A percentile compares a stretch with the other conserved stretches of the same genome.
Evolutionary conservation across 2,113 vertebrate species (phyloP).

Genomic region (Brachyhypopomus occidentalis): DNA sequence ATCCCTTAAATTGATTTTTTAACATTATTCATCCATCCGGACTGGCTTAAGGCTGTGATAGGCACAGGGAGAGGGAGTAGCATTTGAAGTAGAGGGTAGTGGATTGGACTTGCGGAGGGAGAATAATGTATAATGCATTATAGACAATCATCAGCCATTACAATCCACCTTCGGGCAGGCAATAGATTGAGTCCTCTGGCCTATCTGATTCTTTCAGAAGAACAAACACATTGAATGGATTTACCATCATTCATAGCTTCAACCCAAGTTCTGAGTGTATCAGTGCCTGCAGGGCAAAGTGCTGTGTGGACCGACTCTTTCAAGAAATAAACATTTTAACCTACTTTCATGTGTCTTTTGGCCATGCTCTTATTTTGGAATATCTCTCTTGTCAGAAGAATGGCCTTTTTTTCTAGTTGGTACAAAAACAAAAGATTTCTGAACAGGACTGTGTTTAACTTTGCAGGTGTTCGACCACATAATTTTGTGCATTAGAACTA

Average conservation of each 20-base stretch:
- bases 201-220: conserved; percentile 59
- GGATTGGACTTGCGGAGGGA: conserved; percentile 42
- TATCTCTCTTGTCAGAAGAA: conserved; percentile 28
- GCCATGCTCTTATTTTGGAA: conserved; percentile 39
- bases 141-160: conserved; percentile 61
- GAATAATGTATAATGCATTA: conserved; percentile 62
- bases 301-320: conserved; percentile 32
- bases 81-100: conserved; percentile 50
- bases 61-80: conserved; percentile 30
- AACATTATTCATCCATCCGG: conserved; percentile 60
- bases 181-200: conserved; percentile 61
- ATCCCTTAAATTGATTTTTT: conserved; percentile 58
- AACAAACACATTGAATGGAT: conserved; percentile 62
- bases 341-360: conserved; percentile 49
- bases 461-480: background rate
- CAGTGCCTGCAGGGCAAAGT: conserved; percentile 50
- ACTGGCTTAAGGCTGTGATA: conserved; percentile 55
- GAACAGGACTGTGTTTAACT: conserved; percentile 31
- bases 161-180: conserved; percentile 57
- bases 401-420: conserved; percentile 24
- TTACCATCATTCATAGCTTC: conserved; percentile 56
- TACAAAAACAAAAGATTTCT: conserved; percentile 30
- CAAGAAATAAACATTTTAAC: conserved; percentile 52
- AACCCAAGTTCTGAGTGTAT: conserved; percentile 49
- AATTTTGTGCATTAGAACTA: background rate